These are phyloP conservation scores for Tanytarsus gracilentus DNA, from an alignment of 2,888 invertebrate species.

Conservation along the genomic window DNA sequence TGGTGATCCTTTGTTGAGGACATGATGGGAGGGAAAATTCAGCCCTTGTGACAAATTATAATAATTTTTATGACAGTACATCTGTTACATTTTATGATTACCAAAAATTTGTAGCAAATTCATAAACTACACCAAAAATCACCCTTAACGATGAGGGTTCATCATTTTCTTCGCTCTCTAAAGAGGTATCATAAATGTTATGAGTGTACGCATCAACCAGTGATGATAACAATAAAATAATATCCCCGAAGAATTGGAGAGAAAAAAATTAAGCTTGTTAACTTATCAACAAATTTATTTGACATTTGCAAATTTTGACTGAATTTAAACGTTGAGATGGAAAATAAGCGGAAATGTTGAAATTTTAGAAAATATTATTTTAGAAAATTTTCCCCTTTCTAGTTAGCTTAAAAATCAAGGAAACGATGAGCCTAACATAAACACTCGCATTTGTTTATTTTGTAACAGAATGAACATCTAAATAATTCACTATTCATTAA, in stretches of 20 bases:
- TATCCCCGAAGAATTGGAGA: not conserved
- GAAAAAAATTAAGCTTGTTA: too few species aligned
- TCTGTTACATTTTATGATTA: slow-evolving; percentile 26
- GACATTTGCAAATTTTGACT: too few species aligned
- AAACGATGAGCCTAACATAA: too few species aligned
- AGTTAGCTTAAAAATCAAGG: too few species aligned
- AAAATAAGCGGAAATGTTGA: too few species aligned
- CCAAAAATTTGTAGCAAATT: slow-evolving; percentile 3
- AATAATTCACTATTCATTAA: not conserved
- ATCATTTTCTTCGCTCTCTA: not conserved
- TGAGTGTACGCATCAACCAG: not conserved
- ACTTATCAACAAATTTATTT: too few species aligned
- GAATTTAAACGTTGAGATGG: too few species aligned
- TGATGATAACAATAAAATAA: not conserved
- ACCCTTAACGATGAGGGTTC: not conserved
- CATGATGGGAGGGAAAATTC: slow-evolving; percentile 12
- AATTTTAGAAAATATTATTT: too few species aligned
- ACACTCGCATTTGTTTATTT: too few species aligned
- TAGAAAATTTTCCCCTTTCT: too few species aligned
- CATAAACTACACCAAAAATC: not conserved
- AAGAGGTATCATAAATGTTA: not conserved
- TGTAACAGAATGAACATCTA: too few species aligned
- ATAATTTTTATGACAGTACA: slow-evolving; percentile 26
- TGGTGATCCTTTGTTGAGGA: slow-evolving; percentile 15
- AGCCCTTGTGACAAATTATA: slow-evolving; percentile 17